Conservation (phyloP, 2,113 vertebrate species). For the Chloropsis cyanopogon region DNA sequence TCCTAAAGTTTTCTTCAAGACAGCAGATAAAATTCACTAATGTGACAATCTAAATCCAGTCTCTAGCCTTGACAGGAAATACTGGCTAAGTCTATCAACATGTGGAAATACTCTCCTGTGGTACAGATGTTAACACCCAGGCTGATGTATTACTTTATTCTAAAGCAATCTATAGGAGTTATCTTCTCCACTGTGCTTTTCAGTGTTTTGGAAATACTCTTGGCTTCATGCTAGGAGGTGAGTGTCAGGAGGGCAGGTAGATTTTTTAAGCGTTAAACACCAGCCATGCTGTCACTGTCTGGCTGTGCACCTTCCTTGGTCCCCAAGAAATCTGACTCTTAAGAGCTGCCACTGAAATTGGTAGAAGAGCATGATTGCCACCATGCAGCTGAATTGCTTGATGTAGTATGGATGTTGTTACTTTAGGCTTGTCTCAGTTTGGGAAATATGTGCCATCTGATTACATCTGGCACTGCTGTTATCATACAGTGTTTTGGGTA, state of each 20-base stretch:
- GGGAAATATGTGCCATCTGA: background rate
- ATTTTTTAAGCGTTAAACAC: background rate
- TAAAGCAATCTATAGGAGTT: background rate
- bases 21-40: background rate
- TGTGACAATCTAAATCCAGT: background rate
- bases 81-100: background rate
- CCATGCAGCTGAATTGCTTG: fast-evolving
- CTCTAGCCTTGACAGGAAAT: background rate
- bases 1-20: background rate
- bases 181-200: background rate
- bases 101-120: background rate
- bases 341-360: background rate
- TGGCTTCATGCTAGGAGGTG: background rate
- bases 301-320: background rate
- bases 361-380: background rate
- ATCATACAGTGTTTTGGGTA: background rate
- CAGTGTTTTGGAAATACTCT: background rate
- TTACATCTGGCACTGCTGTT: background rate
- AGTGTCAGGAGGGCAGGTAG: background rate
- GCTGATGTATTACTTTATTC: background rate
- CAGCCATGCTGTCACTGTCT: background rate
- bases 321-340: background rate
- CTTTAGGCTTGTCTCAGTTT: background rate
- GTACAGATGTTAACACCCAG: background rate
- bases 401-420: fast-evolving